phyloP scores from a whole-genome alignment of 2,888 invertebrate genomes.

The Augochlorella aurata region DNA sequence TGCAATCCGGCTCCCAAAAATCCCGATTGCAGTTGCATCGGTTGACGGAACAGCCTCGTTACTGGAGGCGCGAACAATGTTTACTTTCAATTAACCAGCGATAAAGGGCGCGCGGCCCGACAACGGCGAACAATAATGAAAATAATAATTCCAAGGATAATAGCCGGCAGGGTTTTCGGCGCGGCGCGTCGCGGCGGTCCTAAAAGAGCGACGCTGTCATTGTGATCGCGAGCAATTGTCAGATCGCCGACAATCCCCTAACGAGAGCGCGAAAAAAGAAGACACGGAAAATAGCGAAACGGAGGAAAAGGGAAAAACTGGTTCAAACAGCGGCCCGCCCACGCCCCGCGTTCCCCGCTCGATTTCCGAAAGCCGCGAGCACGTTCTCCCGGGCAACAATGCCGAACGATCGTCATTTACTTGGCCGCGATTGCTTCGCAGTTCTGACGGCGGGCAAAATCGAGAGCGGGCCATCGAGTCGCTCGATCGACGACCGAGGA shows the following conservation, averaged over 20 bases:
- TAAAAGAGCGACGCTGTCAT: background rate
- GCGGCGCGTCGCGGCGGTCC: background rate
- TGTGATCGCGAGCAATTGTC: conserved; percentile 10
- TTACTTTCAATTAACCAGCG: background rate
- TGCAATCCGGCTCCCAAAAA: too few relatives aligned
- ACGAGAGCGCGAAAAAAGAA: background rate
- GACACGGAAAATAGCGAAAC: background rate
- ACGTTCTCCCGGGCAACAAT: background rate
- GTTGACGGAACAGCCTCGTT: background rate
- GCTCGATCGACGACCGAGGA: conserved; percentile 9
- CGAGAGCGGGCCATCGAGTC: conserved; percentile 2
- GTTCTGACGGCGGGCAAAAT: background rate
- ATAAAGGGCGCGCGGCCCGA: background rate
- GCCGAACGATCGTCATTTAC: conserved; percentile 11
- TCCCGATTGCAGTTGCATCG: too few relatives aligned
- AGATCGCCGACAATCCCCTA: background rate
- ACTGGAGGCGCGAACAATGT: background rate
- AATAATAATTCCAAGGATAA: background rate
- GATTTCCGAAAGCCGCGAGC: conserved; percentile 10
- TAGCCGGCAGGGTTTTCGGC: background rate
- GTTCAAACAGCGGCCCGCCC: background rate
- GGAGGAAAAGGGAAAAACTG: conserved; percentile 5
- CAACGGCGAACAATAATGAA: background rate
- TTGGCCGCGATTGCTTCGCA: conserved; percentile 8
- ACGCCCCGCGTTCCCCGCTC: background rate